Base-by-base conservation (phyloP, 2,888 invertebrate genomes). In the Caenorhabditis sp. region DNA sequence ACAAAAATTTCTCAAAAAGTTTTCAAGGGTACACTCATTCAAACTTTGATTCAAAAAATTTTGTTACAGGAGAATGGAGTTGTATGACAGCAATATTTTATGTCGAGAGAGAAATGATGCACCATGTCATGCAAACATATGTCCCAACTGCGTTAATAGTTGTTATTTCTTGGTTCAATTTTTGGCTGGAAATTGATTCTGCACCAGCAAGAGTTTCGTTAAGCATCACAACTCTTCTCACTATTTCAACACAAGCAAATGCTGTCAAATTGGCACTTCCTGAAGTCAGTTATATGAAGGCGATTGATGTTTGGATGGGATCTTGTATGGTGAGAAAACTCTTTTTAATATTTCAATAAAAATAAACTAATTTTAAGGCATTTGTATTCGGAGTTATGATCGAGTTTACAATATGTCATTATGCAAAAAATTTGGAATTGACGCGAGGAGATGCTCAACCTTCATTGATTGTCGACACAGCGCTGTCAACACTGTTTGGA, bases 91-190 rank as follows among this genome's bases (percentile, higher is more conserved):
- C 91, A 1, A 89, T 89, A 65, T 91, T 91, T 81, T 88, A 89
- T 76, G 87, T 91, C 73, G 88, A 89, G 60, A 88, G 90, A 5
- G 89, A 90, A 53, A 89, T 90, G 59, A 90, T 91, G 69, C 91
- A 90, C 82, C 91, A 91, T 81, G 84, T 91, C 75, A 90, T 91
- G 37, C 91, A 91, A 84, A 90, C 90, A 69, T 91, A 91, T 84
- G 86, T 91, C 49, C 91, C 91, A 0, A 91, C 91, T 12, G 90
- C 90, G 36, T 84, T 91, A 57, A 91, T 91, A 72, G 91, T 91
- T 31, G 90, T 90, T 68, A 91, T 91, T 62, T 91, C 91, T 3
- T 91, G 91, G 85, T 86, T 86, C 76, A 84, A 84, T 68, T 87
- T 87, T 70, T 87, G 87, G 87, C 69, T 87, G 24, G 86, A 87